Evolutionary conservation across 1,140 invertebrate species (phyloP), one percentile per base, ranked within the genome.

Genomic region (Papilio xuthus): DNA sequence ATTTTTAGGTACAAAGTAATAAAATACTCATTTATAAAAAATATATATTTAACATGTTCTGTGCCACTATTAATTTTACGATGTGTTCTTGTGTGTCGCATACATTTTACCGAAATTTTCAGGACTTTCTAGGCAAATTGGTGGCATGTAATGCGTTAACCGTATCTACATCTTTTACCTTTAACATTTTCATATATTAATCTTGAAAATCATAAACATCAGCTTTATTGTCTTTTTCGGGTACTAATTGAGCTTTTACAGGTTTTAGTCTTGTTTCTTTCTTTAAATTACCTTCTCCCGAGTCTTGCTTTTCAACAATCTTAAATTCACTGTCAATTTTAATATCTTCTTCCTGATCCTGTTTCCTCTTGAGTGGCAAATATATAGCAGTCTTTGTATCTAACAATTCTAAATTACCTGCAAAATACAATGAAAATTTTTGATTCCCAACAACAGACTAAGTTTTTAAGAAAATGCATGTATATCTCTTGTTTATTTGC

Each of bases 181-280:
- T 20, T 53, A 53, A 53, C 18, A 53, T 53, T 53, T n/a, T 20
- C 37, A 42, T 60, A 60, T 60, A 56, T 77, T n/a, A 69, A 20
- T 70, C 77, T 41, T 70, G 77, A 69, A 78, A 78, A 1, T 76
- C 74, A 63, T 76, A 76, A 26, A 76, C 53, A 63, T 76, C 74
- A 63, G 32, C 50, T n/a, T 56, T 32, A 20, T 76, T 60, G n/a
- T 63, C 20, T 42, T 76, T 60, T 42, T 44, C 13, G 15, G 26
- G n/a, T 50, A 41, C n/a, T n/a, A 37, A 1, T 23, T 15, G 15
- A 28, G 12, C 26, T 28, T 67, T 67, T 4, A 32, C 1, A 28
- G 23, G 13, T 4, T 67, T 67, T 26, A 67, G 12, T 47, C 37
- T 63, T 41, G 74, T 26, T 63, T 44, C 13, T 28, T 73, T 26